Evolutionary conservation across 2,797 vertebrate genomes (phyloP).

Genomic region (Mormyrus proboscirostris): DNA sequence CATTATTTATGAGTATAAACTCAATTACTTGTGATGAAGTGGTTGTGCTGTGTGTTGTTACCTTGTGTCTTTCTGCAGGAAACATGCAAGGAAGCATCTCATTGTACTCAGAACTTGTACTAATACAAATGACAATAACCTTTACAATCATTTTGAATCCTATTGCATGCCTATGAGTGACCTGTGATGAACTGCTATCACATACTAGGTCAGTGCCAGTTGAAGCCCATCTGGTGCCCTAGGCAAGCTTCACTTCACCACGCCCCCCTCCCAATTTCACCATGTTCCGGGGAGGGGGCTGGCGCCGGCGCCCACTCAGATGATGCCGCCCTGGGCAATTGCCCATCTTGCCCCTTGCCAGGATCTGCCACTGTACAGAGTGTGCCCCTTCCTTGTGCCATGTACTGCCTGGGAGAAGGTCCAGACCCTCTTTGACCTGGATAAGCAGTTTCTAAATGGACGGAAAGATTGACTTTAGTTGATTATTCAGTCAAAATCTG

Average conservation of each 20-base stretch:
- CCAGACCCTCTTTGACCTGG: background rate
- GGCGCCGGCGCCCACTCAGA: background rate
- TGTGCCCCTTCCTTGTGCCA: background rate
- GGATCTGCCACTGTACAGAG: background rate
- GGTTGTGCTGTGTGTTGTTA: background rate
- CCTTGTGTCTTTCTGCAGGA: background rate
- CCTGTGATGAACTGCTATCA: background rate
- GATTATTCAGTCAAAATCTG: background rate
- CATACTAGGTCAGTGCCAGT: background rate
- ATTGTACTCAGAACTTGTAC: background rate
- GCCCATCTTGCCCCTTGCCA: background rate
- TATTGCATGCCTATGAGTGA: background rate
- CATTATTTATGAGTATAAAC: background rate
- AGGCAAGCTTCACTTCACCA: background rate
- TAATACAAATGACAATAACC: background rate
- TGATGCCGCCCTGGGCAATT: background rate
- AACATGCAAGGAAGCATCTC: background rate
- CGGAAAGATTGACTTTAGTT: background rate
- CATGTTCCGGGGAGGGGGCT: background rate
- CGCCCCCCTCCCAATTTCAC: background rate
- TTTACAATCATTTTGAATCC: background rate
- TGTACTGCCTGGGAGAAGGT: background rate
- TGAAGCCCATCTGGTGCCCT: background rate
- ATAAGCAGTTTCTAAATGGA: background rate
- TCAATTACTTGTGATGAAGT: background rate